phyloP scores from a whole-genome alignment of 30 jellyfish, hydroid and myxozoan genomes.

The Aurelia coerulea region DNA sequence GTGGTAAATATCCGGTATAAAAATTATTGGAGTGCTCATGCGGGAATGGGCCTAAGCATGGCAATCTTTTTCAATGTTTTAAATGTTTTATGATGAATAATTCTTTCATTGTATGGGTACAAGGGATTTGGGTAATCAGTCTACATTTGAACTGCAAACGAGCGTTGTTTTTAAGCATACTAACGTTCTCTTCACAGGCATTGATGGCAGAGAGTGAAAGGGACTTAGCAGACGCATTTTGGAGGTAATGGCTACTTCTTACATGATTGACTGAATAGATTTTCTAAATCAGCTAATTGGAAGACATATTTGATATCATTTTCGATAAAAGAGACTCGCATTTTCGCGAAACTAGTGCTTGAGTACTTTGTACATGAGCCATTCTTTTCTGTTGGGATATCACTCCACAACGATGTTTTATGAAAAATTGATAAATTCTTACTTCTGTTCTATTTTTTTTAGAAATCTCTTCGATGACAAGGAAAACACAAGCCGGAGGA shows the following conservation, averaged over 20 bases:
- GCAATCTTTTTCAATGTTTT: too few relatives aligned
- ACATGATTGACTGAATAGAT: too few relatives aligned
- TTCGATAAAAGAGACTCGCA: not conserved
- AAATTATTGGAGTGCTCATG: too few relatives aligned
- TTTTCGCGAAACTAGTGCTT: not conserved
- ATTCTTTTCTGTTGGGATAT: not conserved
- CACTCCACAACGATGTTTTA: not conserved
- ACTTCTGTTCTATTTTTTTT: not conserved
- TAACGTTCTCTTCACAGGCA: conserved; percentile 26
- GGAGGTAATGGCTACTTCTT: conserved; percentile 45
- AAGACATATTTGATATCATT: not conserved
- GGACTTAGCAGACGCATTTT: conserved; percentile 82
- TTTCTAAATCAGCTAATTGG: too few relatives aligned
- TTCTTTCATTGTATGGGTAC: too few relatives aligned
- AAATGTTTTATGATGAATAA: too few relatives aligned
- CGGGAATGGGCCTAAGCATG: too few relatives aligned
- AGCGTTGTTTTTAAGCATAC: too few relatives aligned
- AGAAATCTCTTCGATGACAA: conserved; percentile 60
- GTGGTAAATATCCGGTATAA: too few relatives aligned
- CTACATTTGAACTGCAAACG: too few relatives aligned
- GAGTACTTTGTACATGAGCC: not conserved
- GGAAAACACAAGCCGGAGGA: conserved; percentile 30
- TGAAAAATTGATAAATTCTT: too few relatives aligned
- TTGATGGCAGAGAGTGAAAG: conserved; percentile 67
- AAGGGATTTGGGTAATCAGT: too few relatives aligned